Evolutionary conservation across 2,888 invertebrate genomes (phyloP), one percentile per base, ranked within the genome.

Genomic region (Brachylomia viminalis): DNA sequence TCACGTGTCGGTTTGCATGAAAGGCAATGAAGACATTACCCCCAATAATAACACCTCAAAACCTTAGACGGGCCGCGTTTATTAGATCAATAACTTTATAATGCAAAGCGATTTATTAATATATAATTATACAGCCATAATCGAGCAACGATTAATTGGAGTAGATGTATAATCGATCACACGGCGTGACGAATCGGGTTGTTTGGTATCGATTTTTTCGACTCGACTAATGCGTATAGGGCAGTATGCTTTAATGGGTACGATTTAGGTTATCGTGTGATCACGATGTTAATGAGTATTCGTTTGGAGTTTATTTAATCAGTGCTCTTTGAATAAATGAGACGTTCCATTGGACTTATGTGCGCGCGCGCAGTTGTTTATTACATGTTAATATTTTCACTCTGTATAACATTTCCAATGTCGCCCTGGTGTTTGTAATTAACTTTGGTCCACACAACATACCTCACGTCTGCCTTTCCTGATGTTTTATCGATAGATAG

Each of bases 51-150:
- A 93, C 93, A 91, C 91, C 88, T 91, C 85, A 85, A 92, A 86
- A 92, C 86, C 85, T 90, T 84, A 91, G 89, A 90, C 88, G 90
- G 75, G 87, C 92, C 92, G 92, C 91, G 89, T 95, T 95, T 95
- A 95, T 95, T 95, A 93, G 94, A 93, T 94, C 94, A 94, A 94
- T 94, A 95, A 92, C 92, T 92, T 92, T 91, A 93, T 94, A 94
- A 94, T 94, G 94, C 93, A 93, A 94, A 94, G 92, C 93, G 92
- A 90, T 94, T 94, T 93, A 94, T 93, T 94, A 94, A 92, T 90
- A 91, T 90, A 92, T 94, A 93, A 94, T 95, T 93, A 94, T 94
- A 93, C 89, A 91, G 89, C 86, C 86, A 89, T 93, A 92, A 92
- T 91, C 87, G 91, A 88, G 88, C 82, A 89, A 89, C 91, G 90